These are phyloP conservation scores for Montipora cactus DNA, from an alignment of 64 coral and sea anemone species.

Conservation along the genomic window DNA sequence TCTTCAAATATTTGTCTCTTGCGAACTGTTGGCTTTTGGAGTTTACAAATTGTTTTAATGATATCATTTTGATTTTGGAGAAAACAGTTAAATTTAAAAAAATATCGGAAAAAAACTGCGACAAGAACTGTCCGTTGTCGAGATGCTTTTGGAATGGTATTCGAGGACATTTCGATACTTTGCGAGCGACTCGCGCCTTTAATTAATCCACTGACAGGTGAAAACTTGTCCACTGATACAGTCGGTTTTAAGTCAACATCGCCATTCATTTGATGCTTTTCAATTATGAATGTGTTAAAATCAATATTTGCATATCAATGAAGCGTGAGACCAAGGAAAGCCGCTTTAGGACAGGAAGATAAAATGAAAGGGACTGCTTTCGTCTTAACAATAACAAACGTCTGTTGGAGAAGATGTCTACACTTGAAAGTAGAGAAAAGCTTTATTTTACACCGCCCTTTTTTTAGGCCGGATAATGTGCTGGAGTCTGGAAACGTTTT, in stretches of 20 bases:
- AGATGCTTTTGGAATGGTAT: background rate
- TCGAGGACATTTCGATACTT: background rate
- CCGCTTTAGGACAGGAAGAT: background rate
- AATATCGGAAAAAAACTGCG: background rate
- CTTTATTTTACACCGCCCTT: background rate
- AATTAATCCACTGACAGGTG: slow-evolving; percentile 5
- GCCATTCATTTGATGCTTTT: slow-evolving; percentile 44
- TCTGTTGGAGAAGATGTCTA: too few species aligned
- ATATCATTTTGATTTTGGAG: background rate
- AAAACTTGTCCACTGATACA: background rate
- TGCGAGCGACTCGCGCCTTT: background rate
- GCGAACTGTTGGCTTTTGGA: slow-evolving; percentile 2
- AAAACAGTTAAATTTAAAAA: background rate
- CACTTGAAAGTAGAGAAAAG: background rate
- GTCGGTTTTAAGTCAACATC: background rate
- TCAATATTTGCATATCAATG: slow-evolving; percentile 38
- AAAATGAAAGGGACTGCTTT: slow-evolving; percentile 8
- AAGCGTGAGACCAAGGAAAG: slow-evolving; percentile 1
- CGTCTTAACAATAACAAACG: background rate
- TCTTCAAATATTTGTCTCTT: background rate
- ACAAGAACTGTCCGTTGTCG: background rate
- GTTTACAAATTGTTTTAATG: slow-evolving; percentile 16
- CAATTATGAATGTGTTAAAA: slow-evolving; percentile 47
- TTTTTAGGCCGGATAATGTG: background rate
- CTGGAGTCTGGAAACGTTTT: background rate